Conservation (phyloP, 1,140 invertebrate genomes). For the Mesaphorura yosii region DNA sequence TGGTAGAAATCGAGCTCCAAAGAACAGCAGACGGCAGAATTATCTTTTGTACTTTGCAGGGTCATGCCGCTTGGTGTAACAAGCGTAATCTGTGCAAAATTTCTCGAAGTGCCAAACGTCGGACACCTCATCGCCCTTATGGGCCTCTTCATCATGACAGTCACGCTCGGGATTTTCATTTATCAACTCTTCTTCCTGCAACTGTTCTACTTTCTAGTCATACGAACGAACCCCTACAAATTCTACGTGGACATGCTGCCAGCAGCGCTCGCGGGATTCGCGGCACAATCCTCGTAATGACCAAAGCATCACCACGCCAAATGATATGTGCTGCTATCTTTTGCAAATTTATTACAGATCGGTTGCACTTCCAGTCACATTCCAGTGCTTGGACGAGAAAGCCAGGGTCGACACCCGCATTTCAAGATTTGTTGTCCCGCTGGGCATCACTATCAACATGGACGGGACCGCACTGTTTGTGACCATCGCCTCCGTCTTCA, state of each 20-base stretch:
- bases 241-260: constrained; percentile 73
- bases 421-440: constrained; percentile 77
- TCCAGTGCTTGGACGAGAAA: constrained; percentile 76
- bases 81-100: constrained; percentile 81
- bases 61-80: constrained; percentile 33
- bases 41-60: constrained; percentile 1
- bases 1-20: neutral
- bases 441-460: constrained; percentile 67
- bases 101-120: constrained; percentile 68
- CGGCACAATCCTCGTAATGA: constrained; percentile 78
- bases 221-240: constrained; percentile 75
- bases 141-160: constrained; percentile 56
- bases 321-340: neutral
- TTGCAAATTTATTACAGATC: constrained; percentile 49
- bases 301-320: neutral
- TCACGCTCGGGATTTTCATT: constrained; percentile 68
- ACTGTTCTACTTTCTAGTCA: constrained; percentile 60
- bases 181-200: constrained; percentile 79
- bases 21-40: neutral
- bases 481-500: constrained; percentile 74
- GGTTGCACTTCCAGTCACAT: constrained; percentile 86
- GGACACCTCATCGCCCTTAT: constrained; percentile 65
- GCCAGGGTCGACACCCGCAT: constrained; percentile 76
- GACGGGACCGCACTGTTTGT: constrained; percentile 89
- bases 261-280: constrained; percentile 78